Evolutionary conservation across 2,888 invertebrate species (phyloP), one percentile per base, ranked within the genome.

Genomic region (Epicampocera succincta): DNA sequence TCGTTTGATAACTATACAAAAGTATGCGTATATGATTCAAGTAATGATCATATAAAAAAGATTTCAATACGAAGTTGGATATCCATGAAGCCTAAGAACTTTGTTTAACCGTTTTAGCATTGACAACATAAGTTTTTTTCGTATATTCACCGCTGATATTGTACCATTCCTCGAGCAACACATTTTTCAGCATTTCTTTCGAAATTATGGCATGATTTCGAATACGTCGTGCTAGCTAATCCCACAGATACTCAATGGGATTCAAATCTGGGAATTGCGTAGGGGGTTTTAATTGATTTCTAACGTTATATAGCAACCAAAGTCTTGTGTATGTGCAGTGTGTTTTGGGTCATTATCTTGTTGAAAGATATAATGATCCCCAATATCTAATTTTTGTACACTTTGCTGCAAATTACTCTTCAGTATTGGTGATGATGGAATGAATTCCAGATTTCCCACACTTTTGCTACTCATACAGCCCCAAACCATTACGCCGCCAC

Each of bases 181-280:
- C n/a, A n/a, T n/a, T n/a, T n/a, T n/a, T n/a, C n/a, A n/a, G n/a
- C n/a, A n/a, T n/a, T n/a, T n/a, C n/a, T n/a, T n/a, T n/a, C n/a
- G n/a, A n/a, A n/a, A n/a, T n/a, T n/a, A n/a, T n/a, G n/a, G n/a
- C n/a, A n/a, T n/a, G n/a, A 21, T 74, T 50, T 63, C 82, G 25
- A 25, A 83, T 66, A 21, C 50, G 56, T n/a, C 50, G 25, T 38
- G 72, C 63, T 33, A 83, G 33, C 42, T 61, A 58, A 50, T 71
- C 80, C 83, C 80, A 83, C 19, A 80, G 40, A 61, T 78, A 72
- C 50, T 84, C n/a, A n/a, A n/a, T n/a, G n/a, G n/a, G n/a, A n/a
- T n/a, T n/a, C n/a, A n/a, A n/a, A n/a, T n/a, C n/a, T 13, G 78
- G 80, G 11, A 75, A 79, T 61, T 83, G 78, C 12, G 80, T 50